phyloP scores from a whole-genome alignment of 2,888 invertebrate genomes.

The Altica lythri region DNA sequence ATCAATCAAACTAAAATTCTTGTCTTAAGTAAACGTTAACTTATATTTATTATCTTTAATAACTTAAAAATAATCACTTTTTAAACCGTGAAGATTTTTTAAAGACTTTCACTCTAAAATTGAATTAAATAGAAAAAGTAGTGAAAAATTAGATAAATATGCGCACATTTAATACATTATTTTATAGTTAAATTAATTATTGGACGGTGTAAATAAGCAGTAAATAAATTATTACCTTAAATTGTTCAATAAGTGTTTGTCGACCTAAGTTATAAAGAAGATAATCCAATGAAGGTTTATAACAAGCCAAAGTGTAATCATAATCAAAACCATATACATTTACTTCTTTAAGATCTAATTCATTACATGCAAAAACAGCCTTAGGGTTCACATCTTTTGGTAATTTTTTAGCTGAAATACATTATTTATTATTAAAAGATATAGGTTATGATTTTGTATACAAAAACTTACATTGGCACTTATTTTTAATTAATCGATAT shows the following conservation, averaged over 20 bases:
- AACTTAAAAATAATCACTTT: too few relatives aligned
- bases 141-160: conserved; percentile 7
- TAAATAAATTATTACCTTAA: too few relatives aligned
- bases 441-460: conserved; percentile 10
- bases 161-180: not conserved
- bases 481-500: conserved; percentile 68
- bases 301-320: conserved; percentile 96
- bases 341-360: conserved; percentile 87
- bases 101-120: too few relatives aligned
- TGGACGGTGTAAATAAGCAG: too few relatives aligned
- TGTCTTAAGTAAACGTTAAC: too few relatives aligned
- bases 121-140: too few relatives aligned
- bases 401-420: conserved; percentile 85
- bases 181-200: not conserved
- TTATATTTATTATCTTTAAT: too few relatives aligned
- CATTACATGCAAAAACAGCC: conserved; percentile 96
- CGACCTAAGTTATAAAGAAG: conserved; percentile 89
- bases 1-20: too few relatives aligned
- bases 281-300: conserved; percentile 86
- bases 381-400: conserved; percentile 84
- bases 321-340: conserved; percentile 98
- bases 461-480: conserved; percentile 71
- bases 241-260: conserved; percentile 82
- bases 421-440: too few relatives aligned
- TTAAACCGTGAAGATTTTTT: too few relatives aligned